Conservation (phyloP, 2,888 invertebrate species). For the Actias luna region DNA sequence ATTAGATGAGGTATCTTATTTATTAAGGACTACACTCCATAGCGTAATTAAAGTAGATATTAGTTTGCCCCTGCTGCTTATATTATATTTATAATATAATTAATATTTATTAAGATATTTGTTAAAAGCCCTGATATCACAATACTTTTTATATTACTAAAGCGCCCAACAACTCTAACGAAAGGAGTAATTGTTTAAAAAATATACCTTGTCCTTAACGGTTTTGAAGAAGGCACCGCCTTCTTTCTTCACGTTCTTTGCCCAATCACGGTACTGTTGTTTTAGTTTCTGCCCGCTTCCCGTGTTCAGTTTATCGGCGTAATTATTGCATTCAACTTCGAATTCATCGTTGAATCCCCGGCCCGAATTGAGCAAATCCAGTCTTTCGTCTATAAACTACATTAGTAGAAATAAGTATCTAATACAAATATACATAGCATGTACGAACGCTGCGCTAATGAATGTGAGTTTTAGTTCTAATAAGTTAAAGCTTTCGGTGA, state of each 20-base stretch:
- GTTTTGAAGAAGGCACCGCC: constrained; percentile 92
- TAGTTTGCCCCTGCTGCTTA: neutral
- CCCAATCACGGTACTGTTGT: constrained; percentile 87
- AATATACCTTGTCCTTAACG: constrained; percentile 91
- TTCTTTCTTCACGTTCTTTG: constrained; percentile 88
- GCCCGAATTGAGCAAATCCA: constrained; percentile 96
- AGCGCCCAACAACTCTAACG: neutral
- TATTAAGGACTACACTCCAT: neutral
- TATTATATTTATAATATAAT: neutral
- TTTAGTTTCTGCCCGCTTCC: constrained; percentile 74
- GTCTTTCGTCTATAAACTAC: constrained; percentile 96
- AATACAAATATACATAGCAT: neutral
- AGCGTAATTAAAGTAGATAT: neutral
- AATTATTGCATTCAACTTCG: constrained; percentile 87
- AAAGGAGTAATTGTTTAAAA: neutral
- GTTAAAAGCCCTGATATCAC: neutral
- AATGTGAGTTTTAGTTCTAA: no score
- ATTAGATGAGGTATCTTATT: neutral
- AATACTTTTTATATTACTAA: neutral
- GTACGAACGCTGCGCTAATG: no score
- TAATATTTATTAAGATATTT: neutral
- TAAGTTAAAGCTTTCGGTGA: no score
- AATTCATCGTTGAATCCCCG: constrained; percentile 97
- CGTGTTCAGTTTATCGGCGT: constrained; percentile 80
- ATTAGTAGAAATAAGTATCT: neutral